Evolutionary conservation across 64 coral and sea anemone species (phyloP).

Genomic region (Montipora efflorescens): DNA sequence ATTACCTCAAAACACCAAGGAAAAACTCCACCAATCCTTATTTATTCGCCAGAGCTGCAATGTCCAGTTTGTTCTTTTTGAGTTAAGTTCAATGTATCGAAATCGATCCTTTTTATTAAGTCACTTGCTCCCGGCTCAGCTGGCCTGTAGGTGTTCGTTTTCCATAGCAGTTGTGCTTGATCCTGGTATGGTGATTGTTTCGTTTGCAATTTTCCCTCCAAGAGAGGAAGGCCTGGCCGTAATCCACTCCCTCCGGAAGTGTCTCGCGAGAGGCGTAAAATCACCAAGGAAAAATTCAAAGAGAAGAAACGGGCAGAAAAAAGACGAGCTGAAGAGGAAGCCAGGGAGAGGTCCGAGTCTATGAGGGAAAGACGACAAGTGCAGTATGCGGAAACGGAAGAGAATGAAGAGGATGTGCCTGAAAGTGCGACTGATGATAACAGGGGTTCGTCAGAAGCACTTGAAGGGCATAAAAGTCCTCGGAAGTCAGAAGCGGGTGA

Average conservation of each 20-base stretch:
- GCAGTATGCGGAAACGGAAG: background rate
- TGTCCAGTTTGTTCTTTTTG: no score
- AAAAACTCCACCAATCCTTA: no score
- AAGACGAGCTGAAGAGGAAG: conserved; percentile 3
- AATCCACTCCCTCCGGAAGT: conserved; percentile 15
- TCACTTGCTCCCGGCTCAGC: no score
- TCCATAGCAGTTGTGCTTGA: background rate
- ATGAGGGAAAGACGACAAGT: background rate
- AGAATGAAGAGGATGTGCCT: background rate
- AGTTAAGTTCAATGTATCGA: no score
- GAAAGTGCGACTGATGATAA: background rate
- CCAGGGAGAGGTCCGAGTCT: background rate
- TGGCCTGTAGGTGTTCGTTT: background rate
- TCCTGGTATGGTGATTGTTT: background rate
- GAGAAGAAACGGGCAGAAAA: conserved; percentile 33
- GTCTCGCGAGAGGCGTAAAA: conserved; percentile 7
- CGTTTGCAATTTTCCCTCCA: background rate
- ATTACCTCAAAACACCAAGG: no score
- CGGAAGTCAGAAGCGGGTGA: background rate
- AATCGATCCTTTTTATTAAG: no score
- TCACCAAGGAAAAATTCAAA: background rate
- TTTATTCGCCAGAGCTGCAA: no score
- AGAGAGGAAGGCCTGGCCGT: conserved; percentile 15
- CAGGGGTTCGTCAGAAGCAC: background rate
- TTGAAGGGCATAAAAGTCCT: background rate